Evolutionary conservation across 2,888 invertebrate genomes (phyloP).

Genomic region (Polymixis flavicincta): DNA sequence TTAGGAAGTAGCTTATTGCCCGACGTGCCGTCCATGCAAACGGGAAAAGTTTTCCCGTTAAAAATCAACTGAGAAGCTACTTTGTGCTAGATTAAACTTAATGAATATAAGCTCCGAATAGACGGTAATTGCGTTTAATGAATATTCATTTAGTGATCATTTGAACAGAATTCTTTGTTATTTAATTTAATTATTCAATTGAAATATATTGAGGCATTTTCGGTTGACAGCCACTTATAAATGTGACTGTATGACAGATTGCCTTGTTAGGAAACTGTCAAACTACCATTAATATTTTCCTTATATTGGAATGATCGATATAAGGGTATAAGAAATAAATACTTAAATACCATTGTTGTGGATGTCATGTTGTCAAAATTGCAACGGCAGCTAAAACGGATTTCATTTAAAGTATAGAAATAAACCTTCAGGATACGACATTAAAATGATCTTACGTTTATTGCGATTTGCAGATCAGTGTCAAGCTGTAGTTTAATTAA

Average conservation of each 20-base stretch:
- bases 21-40: constrained; percentile 55
- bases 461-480: too few relatives aligned
- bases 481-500: too few relatives aligned
- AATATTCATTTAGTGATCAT: constrained; percentile 38
- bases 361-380: not conserved
- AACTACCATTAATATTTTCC: not conserved
- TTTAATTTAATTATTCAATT: not conserved
- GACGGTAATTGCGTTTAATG: constrained; percentile 33
- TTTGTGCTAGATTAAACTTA: constrained; percentile 41
- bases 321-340: too few relatives aligned
- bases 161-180: constrained; percentile 2
- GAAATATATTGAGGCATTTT: not conserved
- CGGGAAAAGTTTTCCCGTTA: constrained; percentile 72
- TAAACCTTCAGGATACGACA: too few relatives aligned
- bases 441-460: too few relatives aligned
- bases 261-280: not conserved
- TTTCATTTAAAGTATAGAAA: not conserved
- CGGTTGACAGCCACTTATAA: not conserved
- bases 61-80: constrained; percentile 65
- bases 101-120: constrained; percentile 48
- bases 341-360: not conserved
- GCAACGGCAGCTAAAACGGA: not conserved
- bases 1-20: constrained; percentile 35
- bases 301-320: not conserved
- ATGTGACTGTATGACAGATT: not conserved